Conservation (phyloP, 1,140 invertebrate species). For the Piezodorus guildinii region DNA sequence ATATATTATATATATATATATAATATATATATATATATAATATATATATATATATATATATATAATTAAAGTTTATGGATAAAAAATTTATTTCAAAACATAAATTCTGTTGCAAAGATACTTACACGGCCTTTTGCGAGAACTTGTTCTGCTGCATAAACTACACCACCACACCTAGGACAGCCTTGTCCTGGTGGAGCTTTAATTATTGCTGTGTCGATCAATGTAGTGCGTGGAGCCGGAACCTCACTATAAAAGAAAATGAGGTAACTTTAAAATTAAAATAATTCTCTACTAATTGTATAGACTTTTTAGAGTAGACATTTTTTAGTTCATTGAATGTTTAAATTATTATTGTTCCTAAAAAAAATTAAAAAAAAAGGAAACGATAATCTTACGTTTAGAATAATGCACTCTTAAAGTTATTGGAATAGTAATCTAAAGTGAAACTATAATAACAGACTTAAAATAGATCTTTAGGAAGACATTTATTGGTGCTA, state of each 20-base stretch:
- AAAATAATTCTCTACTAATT: no score
- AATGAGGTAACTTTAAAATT: no score
- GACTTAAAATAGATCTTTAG: no score
- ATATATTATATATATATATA: no score
- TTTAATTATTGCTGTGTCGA: constrained; percentile 62
- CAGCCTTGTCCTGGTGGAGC: constrained; percentile 76
- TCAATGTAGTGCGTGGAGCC: constrained; percentile 28
- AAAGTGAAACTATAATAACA: no score
- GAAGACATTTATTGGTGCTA: no score
- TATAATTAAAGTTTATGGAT: background rate
- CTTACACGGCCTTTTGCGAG: constrained; percentile 42
- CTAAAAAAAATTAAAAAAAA: background rate
- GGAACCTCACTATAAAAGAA: constrained; percentile 29
- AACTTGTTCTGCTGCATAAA: constrained; percentile 82
- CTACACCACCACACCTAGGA: constrained; percentile 77
- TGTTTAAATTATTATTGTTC: background rate
- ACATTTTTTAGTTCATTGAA: background rate
- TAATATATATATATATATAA: no score
- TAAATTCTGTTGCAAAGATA: background rate
- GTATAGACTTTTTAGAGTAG: no score
- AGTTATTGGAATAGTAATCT: no score
- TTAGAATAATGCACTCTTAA: no score
- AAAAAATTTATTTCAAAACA: constrained; percentile 2
- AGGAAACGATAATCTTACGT: no score
- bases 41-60: no score